phyloP scores from a whole-genome alignment of 2,113 vertebrate species.

The Tachuris rubrigastra region DNA sequence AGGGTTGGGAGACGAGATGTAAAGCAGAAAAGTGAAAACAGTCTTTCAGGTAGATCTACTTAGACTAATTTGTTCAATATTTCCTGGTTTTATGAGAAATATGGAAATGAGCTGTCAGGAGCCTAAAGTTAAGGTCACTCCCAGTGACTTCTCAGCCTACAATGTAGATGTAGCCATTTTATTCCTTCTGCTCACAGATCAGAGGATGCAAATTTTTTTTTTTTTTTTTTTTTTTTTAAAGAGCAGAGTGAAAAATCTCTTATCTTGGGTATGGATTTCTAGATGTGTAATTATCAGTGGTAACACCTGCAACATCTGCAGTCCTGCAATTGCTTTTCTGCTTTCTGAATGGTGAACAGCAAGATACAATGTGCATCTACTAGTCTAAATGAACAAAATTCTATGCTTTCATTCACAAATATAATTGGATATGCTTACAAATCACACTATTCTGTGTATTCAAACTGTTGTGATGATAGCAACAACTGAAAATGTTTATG shows the following conservation, averaged over 20 bases:
- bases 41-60: background rate
- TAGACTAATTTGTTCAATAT: background rate
- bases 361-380: background rate
- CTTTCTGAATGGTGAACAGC: background rate
- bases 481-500: slow-evolving; percentile 21
- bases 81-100: background rate
- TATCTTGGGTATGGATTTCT: background rate
- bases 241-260: background rate
- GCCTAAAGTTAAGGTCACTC: background rate
- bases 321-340: background rate
- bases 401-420: background rate
- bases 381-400: background rate
- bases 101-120: background rate
- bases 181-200: background rate
- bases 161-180: background rate
- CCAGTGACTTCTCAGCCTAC: background rate
- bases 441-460: background rate
- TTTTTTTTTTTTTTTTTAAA: background rate
- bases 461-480: background rate
- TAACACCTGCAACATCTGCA: background rate
- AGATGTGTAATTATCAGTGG: background rate
- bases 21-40: background rate
- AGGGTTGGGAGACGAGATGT: background rate
- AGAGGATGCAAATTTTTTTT: background rate
- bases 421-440: slow-evolving; percentile 1